A percentile compares a stretch with the other conserved stretches of the same genome.
These are phyloP conservation scores for Parasteatoda tepidariorum DNA, from an alignment of 1,140 invertebrate species.

Conservation along the genomic window DNA sequence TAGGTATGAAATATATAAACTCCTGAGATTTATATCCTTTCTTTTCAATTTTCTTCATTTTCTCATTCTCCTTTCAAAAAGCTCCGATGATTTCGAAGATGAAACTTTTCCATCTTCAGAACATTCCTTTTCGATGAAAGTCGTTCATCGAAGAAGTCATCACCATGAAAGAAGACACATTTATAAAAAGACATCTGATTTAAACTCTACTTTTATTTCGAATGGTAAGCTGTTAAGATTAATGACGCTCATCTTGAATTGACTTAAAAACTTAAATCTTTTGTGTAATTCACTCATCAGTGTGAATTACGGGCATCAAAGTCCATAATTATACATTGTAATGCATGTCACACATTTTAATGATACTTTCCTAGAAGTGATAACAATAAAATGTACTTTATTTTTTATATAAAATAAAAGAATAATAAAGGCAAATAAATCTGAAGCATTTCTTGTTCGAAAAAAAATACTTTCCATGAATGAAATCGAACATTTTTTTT, in stretches of 20 bases:
- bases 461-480: no score
- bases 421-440: no score
- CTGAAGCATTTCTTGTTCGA: no score
- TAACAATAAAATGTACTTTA: no score
- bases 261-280: not conserved
- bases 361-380: no score
- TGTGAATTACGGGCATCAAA: constrained; percentile 15
- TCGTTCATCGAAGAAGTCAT: constrained; percentile 53
- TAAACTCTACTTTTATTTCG: constrained; percentile 29
- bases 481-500: no score
- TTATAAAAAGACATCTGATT: constrained; percentile 45
- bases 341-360: no score
- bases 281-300: constrained; percentile 40
- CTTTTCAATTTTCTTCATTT: no score
- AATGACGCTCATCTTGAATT: constrained; percentile 26
- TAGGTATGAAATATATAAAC: no score
- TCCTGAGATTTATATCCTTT: no score
- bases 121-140: not conserved
- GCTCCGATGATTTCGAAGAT: not conserved
- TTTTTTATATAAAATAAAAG: no score
- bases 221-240: constrained; percentile 31
- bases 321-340: no score
- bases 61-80: not conserved
- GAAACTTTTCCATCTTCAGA: constrained; percentile 26
- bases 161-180: constrained; percentile 53